These are phyloP conservation scores for Hyperoplus lanceolatus DNA, from an alignment of 2,797 vertebrate species.

Conservation along the genomic window DNA sequence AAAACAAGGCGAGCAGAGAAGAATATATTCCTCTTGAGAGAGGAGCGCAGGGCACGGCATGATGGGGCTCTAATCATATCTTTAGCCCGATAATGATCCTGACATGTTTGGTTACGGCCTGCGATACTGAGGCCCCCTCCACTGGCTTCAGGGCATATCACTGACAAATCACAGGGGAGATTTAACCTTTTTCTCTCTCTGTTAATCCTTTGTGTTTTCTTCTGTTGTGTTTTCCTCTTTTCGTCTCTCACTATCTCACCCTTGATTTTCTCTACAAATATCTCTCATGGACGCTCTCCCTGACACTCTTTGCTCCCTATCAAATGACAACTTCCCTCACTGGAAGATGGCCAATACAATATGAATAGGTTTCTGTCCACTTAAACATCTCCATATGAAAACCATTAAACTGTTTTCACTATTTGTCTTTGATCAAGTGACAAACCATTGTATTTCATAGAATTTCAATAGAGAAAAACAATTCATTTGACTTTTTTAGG, in stretches of 20 bases:
- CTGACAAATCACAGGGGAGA: constrained; percentile 53
- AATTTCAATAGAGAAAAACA: constrained; percentile 85
- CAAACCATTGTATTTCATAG: not conserved
- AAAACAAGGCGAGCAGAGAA: constrained; percentile 61
- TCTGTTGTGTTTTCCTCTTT: not conserved
- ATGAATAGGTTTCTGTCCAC: constrained; percentile 63
- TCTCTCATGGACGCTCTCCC: constrained; percentile 70
- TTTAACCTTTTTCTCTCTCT: constrained; percentile 35
- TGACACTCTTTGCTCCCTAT: constrained; percentile 47
- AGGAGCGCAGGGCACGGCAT: constrained; percentile 85
- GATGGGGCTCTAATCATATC: constrained; percentile 81
- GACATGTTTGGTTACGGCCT: constrained; percentile 88
- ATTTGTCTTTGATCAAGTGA: not conserved
- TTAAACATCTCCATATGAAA: constrained; percentile 58
- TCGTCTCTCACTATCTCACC: constrained; percentile 43
- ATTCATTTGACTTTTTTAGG: constrained; percentile 75
- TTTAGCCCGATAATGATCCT: constrained; percentile 89
- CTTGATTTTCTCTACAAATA: constrained; percentile 61
- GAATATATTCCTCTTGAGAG: constrained; percentile 88
- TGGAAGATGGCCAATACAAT: not conserved
- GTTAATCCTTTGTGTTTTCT: constrained; percentile 25
- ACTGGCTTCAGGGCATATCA: constrained; percentile 81
- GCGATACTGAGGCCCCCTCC: constrained; percentile 84
- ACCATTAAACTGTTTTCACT: not conserved
- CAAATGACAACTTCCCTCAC: constrained; percentile 79